Evolutionary conservation across 1,140 invertebrate species (phyloP).

Genomic region (Ectropis grisescens): DNA sequence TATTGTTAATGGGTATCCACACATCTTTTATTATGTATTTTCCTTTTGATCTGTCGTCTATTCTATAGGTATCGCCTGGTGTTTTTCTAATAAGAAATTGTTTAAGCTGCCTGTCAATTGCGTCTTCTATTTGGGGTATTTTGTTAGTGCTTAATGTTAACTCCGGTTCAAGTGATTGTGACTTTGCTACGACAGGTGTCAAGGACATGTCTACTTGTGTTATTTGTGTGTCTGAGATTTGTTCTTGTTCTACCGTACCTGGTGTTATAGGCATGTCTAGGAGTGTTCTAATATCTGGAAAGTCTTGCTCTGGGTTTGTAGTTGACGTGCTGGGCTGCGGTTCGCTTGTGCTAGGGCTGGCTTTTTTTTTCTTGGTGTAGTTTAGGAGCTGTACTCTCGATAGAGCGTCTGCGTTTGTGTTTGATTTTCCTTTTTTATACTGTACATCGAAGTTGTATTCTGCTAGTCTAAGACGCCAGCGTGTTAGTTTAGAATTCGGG

Average conservation of each 20-base stretch:
- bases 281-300: no score
- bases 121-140: background rate
- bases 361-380: slow-evolving; percentile 2
- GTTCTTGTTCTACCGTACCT: slow-evolving; percentile 6
- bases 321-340: background rate
- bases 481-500: slow-evolving; percentile 20
- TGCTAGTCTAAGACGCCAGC: slow-evolving; percentile 7
- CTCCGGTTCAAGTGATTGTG: background rate
- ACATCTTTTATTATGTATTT: no score
- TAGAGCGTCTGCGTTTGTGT: slow-evolving; percentile 9
- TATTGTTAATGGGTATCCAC: slow-evolving; percentile 9
- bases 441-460: slow-evolving; percentile 2
- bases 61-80: slow-evolving; percentile 5
- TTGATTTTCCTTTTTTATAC: slow-evolving; percentile 3
- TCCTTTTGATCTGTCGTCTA: no score
- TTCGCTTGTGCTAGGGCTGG: no score
- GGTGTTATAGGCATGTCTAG: slow-evolving; percentile 6
- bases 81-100: no score
- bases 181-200: no score
- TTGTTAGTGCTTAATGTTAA: background rate
- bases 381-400: slow-evolving; percentile 6
- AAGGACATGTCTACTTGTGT: no score
- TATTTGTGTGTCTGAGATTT: no score
- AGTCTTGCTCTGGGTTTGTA: background rate
- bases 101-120: slow-evolving; percentile 14